Base-by-base conservation (phyloP, 37 sponge, comb jelly and placozoan species). In the Crambe crambe region DNA sequence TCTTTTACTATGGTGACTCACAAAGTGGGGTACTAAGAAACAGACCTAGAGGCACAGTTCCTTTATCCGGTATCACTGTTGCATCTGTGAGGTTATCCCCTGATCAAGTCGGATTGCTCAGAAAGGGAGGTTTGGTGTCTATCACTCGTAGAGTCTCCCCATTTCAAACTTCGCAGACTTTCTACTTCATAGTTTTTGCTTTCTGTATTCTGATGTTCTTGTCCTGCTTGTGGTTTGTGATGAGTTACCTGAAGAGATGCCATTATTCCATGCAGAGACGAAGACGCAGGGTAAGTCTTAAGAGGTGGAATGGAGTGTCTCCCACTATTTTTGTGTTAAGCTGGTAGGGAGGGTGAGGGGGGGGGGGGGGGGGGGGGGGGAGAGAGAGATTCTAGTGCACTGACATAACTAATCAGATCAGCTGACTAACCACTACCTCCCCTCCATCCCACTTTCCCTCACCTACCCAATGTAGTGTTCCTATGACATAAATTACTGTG, bases 161-260 rank as follows among this genome's bases (percentile, higher is more conserved):
- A 0, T 25, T 58, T 22, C 74, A n/a, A 35, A 62, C 63, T 0
- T 56, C 82, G 0, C 82, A 61, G 18, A 88, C 89, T n/a, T 92
- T 92, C 81, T 88, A 88, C 40, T 92, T 92, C 81, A 81, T 92
- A 0, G 81, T 92, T 51, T 81, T 88, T 66, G 86, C 93, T 0
- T 88, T 92, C 75, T 81, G 78, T n/a, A 61, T 88, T 18, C 89
- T 92, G 0, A 64, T 85, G 47, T 41, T 85, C 0, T 65, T 92
- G 41, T 88, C 89, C 37, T 56, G 89, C 15, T 42, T 77, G 0
- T 92, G 93, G 93, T 85, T 88, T 41, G 27, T 73, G 25, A 40
- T 88, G 47, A 92, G 77, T 70, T 85, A 88, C 57, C 20, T 87
- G 42, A 84, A 66, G 65, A 44, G 84, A 26, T 86, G 83, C 32